Percentiles rank a stretch among this genome's conserved stretches.
phyloP scores from a whole-genome alignment of 1,140 invertebrate genomes.

The Pseudomyrmex flavicornis region DNA sequence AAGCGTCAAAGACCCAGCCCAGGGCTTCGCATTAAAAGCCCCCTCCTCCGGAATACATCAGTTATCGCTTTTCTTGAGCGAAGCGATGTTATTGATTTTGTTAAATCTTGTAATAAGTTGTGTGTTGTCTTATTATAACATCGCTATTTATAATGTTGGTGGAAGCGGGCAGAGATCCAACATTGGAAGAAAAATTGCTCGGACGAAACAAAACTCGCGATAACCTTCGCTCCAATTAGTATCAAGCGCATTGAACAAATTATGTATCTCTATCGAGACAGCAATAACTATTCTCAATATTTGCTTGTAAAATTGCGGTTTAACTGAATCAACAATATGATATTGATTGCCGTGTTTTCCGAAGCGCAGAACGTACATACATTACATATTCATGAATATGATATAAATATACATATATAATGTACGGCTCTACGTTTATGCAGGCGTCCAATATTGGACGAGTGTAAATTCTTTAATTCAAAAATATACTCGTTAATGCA shows the following conservation, averaged over 20 bases:
- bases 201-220: conserved; percentile 8
- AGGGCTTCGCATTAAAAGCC: background rate
- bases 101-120: conserved; percentile 2
- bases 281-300: background rate
- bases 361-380: too few species aligned
- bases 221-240: conserved; percentile 24
- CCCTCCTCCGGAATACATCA: too few species aligned
- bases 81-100: conserved; percentile 18
- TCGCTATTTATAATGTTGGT: background rate
- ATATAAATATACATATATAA: too few species aligned
- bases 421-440: too few species aligned
- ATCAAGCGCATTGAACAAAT: conserved; percentile 15
- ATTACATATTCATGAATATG: too few species aligned
- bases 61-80: conserved; percentile 20
- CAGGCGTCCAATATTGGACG: too few species aligned
- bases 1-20: conserved; percentile 4
- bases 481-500: too few species aligned
- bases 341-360: conserved; percentile 13
- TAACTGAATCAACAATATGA: conserved; percentile 26
- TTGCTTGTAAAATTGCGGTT: background rate
- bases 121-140: background rate
- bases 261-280: background rate
- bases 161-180: background rate
- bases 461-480: too few species aligned
- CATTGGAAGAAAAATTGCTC: background rate